Conservation (phyloP, 2,797 vertebrate species). For the Arctocebus calabarensis region DNA sequence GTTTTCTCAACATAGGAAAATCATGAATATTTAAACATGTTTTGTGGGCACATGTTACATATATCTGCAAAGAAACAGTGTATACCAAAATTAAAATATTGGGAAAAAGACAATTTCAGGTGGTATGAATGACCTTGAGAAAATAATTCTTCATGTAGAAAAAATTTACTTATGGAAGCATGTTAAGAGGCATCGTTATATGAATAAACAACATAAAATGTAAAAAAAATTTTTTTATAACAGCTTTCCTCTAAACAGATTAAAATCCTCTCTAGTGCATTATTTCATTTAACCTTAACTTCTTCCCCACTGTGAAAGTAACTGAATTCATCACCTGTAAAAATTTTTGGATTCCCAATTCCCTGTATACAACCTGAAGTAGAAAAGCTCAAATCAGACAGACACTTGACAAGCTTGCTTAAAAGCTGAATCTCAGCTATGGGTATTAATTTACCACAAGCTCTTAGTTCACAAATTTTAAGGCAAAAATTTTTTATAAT, state of each 20-base stretch:
- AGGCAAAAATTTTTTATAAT: neutral
- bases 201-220: neutral
- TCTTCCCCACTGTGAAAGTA: neutral
- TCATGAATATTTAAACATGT: neutral
- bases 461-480: neutral
- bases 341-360: neutral
- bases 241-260: neutral
- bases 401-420: neutral
- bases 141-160: neutral
- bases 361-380: neutral
- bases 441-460: neutral
- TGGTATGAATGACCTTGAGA: neutral
- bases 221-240: conserved; percentile 13
- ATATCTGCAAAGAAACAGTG: neutral
- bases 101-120: neutral
- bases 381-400: neutral
- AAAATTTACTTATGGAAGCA: neutral
- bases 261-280: neutral
- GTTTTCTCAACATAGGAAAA: conserved; percentile 36
- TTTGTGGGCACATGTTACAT: neutral
- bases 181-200: neutral
- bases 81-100: conserved; percentile 11
- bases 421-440: neutral
- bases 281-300: conserved; percentile 43
- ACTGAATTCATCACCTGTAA: neutral